Conservation (phyloP, 2,888 invertebrate genomes). For the Tipula helvola region DNA sequence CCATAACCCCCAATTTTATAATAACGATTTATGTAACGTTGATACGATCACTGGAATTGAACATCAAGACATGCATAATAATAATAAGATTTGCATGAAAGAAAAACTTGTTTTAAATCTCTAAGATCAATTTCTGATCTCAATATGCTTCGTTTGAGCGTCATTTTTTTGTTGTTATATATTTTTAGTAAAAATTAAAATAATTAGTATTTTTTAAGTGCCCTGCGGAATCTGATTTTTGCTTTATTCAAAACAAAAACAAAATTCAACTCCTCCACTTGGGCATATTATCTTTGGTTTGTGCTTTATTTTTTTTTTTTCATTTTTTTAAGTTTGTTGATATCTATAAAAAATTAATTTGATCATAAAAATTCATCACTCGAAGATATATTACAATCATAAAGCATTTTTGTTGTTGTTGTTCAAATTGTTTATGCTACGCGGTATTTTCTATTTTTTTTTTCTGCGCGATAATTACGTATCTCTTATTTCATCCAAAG, state of each 20-base stretch:
- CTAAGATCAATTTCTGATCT: neutral
- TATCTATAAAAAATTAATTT: slow-evolving; percentile 4
- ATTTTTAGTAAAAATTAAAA: neutral
- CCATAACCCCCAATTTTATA: too few species aligned
- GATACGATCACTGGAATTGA: neutral
- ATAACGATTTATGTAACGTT: too few species aligned
- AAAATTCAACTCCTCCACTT: neutral
- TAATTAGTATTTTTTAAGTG: neutral
- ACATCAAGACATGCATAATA: neutral
- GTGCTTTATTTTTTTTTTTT: neutral
- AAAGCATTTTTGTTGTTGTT: neutral
- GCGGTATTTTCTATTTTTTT: neutral
- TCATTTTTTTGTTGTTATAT: neutral
- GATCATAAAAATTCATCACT: slow-evolving; percentile 4
- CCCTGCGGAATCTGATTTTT: neutral
- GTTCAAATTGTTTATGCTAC: neutral
- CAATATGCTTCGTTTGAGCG: neutral
- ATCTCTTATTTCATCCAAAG: slow-evolving; percentile 4
- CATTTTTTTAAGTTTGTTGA: neutral
- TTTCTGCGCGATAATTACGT: neutral
- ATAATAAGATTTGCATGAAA: neutral
- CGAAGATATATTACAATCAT: slow-evolving; percentile 4
- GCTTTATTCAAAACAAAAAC: neutral
- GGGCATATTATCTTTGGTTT: neutral
- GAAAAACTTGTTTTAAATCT: neutral